Percentiles rank a stretch among this genome's conserved stretches.
phyloP scores from a whole-genome alignment of 1,140 invertebrate species.

The Cotesia typhae region DNA sequence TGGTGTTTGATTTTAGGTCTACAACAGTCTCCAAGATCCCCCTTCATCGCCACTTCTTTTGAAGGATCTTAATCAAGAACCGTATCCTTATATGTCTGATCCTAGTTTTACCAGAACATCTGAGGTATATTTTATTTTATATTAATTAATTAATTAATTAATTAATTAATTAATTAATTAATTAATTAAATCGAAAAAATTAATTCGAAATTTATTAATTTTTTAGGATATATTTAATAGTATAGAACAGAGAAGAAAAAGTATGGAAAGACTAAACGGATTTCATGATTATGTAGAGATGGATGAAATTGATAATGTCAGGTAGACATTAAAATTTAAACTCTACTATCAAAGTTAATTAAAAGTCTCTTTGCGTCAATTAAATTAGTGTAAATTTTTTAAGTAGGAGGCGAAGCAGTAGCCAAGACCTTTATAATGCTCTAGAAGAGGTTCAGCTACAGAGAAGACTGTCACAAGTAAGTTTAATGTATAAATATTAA shows the following conservation, averaged over 20 bases:
- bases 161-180: too few species aligned
- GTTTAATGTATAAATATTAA: background rate
- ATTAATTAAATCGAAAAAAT: too few species aligned
- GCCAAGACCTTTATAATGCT: constrained; percentile 53
- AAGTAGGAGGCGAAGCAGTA: constrained; percentile 50
- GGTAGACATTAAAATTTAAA: constrained; percentile 41
- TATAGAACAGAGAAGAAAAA: constrained; percentile 59
- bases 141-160: constrained; percentile 2
- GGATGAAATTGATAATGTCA: constrained; percentile 46
- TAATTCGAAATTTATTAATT: background rate
- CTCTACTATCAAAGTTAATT: background rate
- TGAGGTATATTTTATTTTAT: constrained; percentile 48
- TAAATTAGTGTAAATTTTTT: constrained; percentile 15
- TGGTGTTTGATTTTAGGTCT: constrained; percentile 50
- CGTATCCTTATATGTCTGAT: constrained; percentile 55
- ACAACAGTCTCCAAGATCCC: constrained; percentile 62
- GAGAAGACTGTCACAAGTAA: constrained; percentile 55
- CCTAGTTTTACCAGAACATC: constrained; percentile 64
- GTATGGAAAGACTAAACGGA: constrained; percentile 58
- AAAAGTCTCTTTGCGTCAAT: constrained; percentile 15
- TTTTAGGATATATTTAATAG: constrained; percentile 62
- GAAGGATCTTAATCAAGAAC: constrained; percentile 56
- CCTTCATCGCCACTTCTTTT: constrained; percentile 56
- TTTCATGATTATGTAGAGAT: constrained; percentile 55
- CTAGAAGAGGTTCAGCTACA: constrained; percentile 57